Evolutionary conservation across 1,140 invertebrate species (phyloP), one percentile per base, ranked within the genome.

Genomic region (Drosophila asahinai): DNA sequence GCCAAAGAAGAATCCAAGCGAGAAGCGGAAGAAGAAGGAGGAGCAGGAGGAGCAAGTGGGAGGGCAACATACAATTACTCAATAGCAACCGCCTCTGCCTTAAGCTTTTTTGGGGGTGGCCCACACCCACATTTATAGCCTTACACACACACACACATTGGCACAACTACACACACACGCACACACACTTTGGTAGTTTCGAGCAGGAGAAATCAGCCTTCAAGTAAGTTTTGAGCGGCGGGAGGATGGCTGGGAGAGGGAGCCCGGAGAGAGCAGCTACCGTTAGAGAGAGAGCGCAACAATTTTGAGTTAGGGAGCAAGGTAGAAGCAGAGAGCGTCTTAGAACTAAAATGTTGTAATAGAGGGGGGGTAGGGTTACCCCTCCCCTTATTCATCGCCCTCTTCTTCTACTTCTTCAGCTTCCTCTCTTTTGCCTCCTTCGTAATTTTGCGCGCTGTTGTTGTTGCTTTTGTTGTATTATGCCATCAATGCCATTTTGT

Each of bases 401-500:
- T 12, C 36, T 48, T 61, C 57, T 40, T 71, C 61, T 54, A 14
- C 65, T 49, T 43, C 60, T 59, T 57, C 43, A 22, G 45, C 63
- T 47, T 51, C 27, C 54, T 57, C 45, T 49, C 17, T 19, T 51
- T 52, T 45, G 19, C 19, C 51, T 43, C 15, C 49, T 49, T 57
- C 55, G 67, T 80, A 77, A 64, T 59, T 63, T 63, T 57, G 54
- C 30, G 36, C 58, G 38, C 27, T 25, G 40, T 43, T 40, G 42
- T 65, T 65, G 63, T 58, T 62, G 68, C 54, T 64, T 65, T 83
- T 84, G 78, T 80, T 89, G 78, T 89, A 89, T 89, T 89, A 90
- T 89, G 75, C 86, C 86, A 89, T 89, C 86, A 89, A 89, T 89
- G 86, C 86, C 86, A 81, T 90, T 90, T 90, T 84, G 62, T 86